Base-by-base conservation (phyloP, 2,113 vertebrate genomes). In the Carassius auratus region DNA sequence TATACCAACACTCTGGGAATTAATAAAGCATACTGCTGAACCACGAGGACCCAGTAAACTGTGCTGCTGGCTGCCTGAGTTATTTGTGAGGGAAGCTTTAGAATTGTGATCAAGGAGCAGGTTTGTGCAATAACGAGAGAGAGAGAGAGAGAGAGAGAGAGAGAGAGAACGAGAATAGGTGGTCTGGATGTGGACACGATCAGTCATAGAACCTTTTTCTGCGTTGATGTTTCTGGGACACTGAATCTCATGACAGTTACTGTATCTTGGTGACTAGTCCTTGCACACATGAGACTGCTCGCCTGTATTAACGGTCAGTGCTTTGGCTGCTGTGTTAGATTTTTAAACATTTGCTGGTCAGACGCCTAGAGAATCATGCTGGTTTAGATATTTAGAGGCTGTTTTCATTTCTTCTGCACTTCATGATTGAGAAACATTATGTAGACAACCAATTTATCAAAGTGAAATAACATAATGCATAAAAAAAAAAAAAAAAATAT, bases 211-310 rank as follows among this genome's bases (percentile, higher is more conserved):
- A 81, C 45, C 33, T 50, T 79, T 84, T 61, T 62, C 75, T 64
- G 52, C 48, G 57, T 45, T 77, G 82, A 84, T 85, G 50, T 88
- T 81, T 88, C 82, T 86, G 85, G 87, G 81, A 69, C 71, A 64
- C 33, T 30, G 71, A 88, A 84, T 84, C 87, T 82, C 81, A 61
- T 57, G 75, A 86, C 82, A 73, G 55, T 50, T 57, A 52, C 52
- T 55, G 15, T 19, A 21, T 52, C 36, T 19, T 79, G 5, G 26
- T 33, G 73, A 42, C 76, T 36, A 33, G n/a, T 69, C 2, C 19
- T 64, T 80, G 36, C 62, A 13, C 62, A 61, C 17, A 8, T 33
- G 50, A 17, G 52, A 73, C 57, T n/a, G 57, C 21, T 61, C 21
- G 21, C 21, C 19, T 61, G 21, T n/a, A 61, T 59, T 59, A 59